A percentile compares a stretch with the other conserved stretches of the same genome.
These are phyloP conservation scores for Rhabdomys dilectus DNA, from an alignment of 2,113 vertebrate species.

Conservation along the genomic window DNA sequence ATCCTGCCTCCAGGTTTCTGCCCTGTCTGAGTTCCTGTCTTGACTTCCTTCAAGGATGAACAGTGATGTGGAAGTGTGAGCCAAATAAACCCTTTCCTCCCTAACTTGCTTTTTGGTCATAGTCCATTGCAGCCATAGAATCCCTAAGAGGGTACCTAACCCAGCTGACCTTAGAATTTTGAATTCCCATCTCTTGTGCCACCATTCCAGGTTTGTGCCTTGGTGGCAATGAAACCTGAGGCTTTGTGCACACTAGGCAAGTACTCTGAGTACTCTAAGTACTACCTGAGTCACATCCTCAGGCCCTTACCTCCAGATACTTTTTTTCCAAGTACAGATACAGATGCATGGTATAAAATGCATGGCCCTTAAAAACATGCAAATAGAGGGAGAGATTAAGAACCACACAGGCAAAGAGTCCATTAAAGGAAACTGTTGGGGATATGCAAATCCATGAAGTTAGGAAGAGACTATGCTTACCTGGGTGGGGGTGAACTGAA, in stretches of 20 bases:
- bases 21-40: no score
- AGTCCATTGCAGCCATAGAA: no score
- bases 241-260: not conserved
- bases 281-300: not conserved
- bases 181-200: not conserved
- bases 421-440: not conserved
- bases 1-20: no score
- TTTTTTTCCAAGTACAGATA: not conserved
- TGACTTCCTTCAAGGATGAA: no score
- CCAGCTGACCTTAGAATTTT: not conserved
- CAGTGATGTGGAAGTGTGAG: no score
- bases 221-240: not conserved
- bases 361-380: not conserved
- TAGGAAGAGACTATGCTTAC: not conserved
- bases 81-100: no score
- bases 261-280: not conserved
- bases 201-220: not conserved
- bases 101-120: no score
- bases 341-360: not conserved
- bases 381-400: no score
- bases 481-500: not conserved
- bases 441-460: not conserved
- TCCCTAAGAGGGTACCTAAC: not conserved
- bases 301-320: not conserved
- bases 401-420: no score